Evolutionary conservation across 2,797 vertebrate species (phyloP), one percentile per base, ranked within the genome.

Genomic region (Uromys caudimaculatus): DNA sequence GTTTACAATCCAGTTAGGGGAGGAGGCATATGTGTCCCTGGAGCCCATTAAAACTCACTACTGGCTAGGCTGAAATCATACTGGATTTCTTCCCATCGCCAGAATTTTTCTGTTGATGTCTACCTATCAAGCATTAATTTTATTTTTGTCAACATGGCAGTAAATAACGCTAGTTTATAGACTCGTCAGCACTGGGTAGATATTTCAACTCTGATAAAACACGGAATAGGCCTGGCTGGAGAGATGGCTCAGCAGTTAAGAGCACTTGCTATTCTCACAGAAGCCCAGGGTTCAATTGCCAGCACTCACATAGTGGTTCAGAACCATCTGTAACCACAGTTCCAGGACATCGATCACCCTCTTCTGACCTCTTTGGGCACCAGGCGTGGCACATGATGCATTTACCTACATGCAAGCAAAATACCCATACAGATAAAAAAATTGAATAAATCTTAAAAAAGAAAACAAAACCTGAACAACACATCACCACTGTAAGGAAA

Each of bases 151-250:
- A 95, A 38, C 27, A 81, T 58, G 13, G 8, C 73, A 83, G 58
- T 82, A 96, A 96, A 86, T 62, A 90, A 90, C 62, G 76, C n/a
- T 94, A n/a, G 13, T 89, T 92, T 85, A 67, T 67, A 89, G 84
- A 77, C 19, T 87, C 21, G 29, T 85, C 21, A n/a, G 3, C 88
- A 83, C 41, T 44, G 19, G 19, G 35, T 23, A 82, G 86, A 87
- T 86, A 84, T 91, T 92, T 93, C 58, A 77, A 89, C 64, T 12
- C 64, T 62, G 83, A 89, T 64, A 92, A 95, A 95, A 97, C 58
- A 4, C n/a, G 86, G 50, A 89, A 62, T 91, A 87, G 73, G 1
- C 79, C 32, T 81, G 69, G 44, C 60, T 24, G 13, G 60, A n/a
- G 32, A 67, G 62, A n/a, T 35, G 81, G 19, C 56, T 60, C 24